phyloP scores from a whole-genome alignment of 1,140 invertebrate genomes.

The Drosophila melanica region DNA sequence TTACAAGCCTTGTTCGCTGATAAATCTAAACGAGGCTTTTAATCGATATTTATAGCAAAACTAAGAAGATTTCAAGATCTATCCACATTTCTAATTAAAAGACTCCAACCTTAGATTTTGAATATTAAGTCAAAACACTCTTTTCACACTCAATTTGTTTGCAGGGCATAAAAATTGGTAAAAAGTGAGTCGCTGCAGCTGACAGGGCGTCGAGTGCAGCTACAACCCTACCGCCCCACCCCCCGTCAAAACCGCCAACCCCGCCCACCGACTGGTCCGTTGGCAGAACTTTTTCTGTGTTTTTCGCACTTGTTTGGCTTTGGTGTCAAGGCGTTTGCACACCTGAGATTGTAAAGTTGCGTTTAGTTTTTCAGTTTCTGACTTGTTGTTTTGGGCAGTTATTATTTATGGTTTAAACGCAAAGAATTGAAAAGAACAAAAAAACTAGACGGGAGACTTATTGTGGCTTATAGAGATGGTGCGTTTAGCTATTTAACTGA shows the following conservation, averaged over 20 bases:
- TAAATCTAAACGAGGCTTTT: neutral
- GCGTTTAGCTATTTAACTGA: constrained; percentile 1
- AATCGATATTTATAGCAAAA: neutral
- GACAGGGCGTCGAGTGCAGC: constrained; percentile 63
- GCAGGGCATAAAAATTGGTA: constrained; percentile 12
- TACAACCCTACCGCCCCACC: neutral
- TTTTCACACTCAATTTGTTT: neutral
- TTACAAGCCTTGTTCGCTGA: too few relatives aligned
- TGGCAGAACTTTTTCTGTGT: constrained; percentile 61
- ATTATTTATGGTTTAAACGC: constrained; percentile 18
- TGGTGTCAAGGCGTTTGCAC: constrained; percentile 68
- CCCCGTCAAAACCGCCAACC: neutral
- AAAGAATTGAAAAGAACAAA: neutral
- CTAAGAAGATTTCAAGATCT: too few relatives aligned
- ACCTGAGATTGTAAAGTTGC: constrained; percentile 71
- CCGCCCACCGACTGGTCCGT: neutral
- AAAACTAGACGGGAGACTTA: neutral
- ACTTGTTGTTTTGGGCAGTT: constrained; percentile 6
- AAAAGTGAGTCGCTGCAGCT: constrained; percentile 55
- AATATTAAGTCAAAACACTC: neutral
- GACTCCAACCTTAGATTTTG: too few relatives aligned
- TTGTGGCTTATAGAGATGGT: neutral
- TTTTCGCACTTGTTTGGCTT: constrained; percentile 58
- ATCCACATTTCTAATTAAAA: too few relatives aligned
- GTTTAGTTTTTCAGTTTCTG: constrained; percentile 16